Percentiles rank a stretch among this genome's conserved stretches.
Evolutionary conservation across 2,797 vertebrate genomes (phyloP).

Genomic region (Sebastes hubbsi): DNA sequence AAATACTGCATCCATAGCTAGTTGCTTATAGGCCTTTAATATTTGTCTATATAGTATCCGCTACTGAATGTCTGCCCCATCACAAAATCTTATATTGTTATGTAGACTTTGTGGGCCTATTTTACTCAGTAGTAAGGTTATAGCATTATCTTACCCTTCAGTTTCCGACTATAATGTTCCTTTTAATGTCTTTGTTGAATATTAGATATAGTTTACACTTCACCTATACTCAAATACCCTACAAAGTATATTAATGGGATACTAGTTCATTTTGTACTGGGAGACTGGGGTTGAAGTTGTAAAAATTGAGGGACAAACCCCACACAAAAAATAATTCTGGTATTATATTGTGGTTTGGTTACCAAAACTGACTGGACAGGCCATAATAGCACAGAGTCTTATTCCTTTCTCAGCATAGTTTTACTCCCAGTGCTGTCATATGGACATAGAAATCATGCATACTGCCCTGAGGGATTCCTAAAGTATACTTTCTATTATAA

Average conservation of each 20-base stretch:
- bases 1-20: neutral
- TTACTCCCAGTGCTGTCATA: conserved; percentile 26
- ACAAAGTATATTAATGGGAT: neutral
- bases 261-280: neutral
- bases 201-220: neutral
- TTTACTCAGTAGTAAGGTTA: neutral
- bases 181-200: neutral
- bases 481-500: conserved; percentile 48
- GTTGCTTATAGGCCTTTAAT: neutral
- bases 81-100: neutral
- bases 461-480: conserved; percentile 33
- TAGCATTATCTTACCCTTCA: neutral
- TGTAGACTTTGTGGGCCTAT: neutral
- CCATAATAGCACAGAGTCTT: conserved; percentile 38
- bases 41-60: neutral
- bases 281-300: neutral
- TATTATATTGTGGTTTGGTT: conserved; percentile 37
- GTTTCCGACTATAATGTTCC: neutral
- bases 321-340: conserved; percentile 48
- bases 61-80: neutral
- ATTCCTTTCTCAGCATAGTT: conserved; percentile 26
- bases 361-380: conserved; percentile 52
- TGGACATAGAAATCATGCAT: conserved; percentile 47
- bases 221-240: neutral
- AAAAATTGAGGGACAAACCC: neutral